These are phyloP conservation scores for Hemibagrus guttatus DNA, from an alignment of 2,797 vertebrate species.

Conservation along the genomic window DNA sequence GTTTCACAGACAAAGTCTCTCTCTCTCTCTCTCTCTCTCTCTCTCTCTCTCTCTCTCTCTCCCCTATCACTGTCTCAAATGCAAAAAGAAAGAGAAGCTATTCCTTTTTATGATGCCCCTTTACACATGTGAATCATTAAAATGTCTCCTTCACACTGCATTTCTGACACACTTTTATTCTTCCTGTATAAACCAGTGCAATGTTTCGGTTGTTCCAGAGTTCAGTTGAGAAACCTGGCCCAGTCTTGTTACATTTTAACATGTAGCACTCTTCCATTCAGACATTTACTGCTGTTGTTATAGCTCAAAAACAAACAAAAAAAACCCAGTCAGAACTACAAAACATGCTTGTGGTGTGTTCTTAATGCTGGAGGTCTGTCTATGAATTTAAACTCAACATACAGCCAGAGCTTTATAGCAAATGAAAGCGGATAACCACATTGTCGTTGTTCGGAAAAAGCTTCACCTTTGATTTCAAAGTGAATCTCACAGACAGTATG, in stretches of 20 bases:
- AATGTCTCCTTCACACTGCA: constrained; percentile 32
- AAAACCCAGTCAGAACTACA: not conserved
- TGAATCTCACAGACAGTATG: constrained; percentile 5
- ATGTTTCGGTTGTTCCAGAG: not conserved
- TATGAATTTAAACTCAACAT: not conserved
- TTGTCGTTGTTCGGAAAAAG: not conserved
- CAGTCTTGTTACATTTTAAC: not conserved
- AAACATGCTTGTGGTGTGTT: not conserved
- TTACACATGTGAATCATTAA: constrained; percentile 37
- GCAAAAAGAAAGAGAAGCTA: not conserved
- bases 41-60: not conserved
- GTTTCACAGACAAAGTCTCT: constrained; percentile 31
- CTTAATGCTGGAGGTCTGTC: constrained; percentile 5
- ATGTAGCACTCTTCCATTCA: not conserved
- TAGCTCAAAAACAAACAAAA: not conserved
- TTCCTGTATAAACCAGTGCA: not conserved
- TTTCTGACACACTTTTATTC: constrained; percentile 18
- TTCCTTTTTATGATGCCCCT: constrained; percentile 29
- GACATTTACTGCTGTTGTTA: constrained; percentile 4
- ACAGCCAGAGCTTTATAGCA: not conserved
- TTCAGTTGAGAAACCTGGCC: not conserved
- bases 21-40: not conserved
- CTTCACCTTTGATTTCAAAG: not conserved
- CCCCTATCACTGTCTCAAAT: not conserved
- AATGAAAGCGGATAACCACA: not conserved